phyloP scores from a whole-genome alignment of 2,797 vertebrate genomes.

The Lagodon rhomboides region DNA sequence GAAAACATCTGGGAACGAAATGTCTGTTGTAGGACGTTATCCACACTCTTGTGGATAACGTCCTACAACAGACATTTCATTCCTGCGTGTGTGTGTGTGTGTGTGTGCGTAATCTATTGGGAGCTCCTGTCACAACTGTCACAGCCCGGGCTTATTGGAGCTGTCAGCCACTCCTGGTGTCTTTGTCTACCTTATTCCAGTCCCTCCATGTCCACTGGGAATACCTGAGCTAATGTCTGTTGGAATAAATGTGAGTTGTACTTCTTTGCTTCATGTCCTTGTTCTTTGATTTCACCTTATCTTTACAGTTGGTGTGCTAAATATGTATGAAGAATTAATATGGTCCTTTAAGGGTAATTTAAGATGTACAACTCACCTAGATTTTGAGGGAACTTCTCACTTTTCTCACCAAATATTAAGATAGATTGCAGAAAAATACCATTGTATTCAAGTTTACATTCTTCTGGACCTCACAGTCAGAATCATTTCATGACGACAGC shows the following conservation, averaged over 20 bases:
- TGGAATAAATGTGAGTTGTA: not conserved
- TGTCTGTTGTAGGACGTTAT: not conserved
- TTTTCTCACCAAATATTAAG: not conserved
- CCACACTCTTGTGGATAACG: not conserved
- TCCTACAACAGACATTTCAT: not conserved
- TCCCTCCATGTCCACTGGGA: conserved; percentile 12
- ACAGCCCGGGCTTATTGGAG: conserved; percentile 33
- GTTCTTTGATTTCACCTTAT: conserved; percentile 1
- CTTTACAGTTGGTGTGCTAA: not conserved
- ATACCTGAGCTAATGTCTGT: conserved; percentile 1
- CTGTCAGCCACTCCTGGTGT: conserved; percentile 31
- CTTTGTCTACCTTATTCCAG: conserved; percentile 38
- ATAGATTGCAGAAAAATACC: not conserved
- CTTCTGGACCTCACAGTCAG: conserved; percentile 22
- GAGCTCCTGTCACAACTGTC: conserved; percentile 54
- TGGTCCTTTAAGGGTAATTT: not conserved
- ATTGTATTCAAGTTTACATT: conserved; percentile 27
- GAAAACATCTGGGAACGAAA: not conserved
- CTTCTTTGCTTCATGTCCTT: not conserved
- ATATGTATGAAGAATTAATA: not conserved
- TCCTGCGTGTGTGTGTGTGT: not conserved
- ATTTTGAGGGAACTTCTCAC: not conserved
- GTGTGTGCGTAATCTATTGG: conserved; percentile 26
- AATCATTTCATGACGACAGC: conserved; percentile 18
- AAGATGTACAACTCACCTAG: not conserved